These are phyloP conservation scores for Lepidochitona cinerea DNA, from an alignment of 2,888 invertebrate species.

Conservation along the genomic window DNA sequence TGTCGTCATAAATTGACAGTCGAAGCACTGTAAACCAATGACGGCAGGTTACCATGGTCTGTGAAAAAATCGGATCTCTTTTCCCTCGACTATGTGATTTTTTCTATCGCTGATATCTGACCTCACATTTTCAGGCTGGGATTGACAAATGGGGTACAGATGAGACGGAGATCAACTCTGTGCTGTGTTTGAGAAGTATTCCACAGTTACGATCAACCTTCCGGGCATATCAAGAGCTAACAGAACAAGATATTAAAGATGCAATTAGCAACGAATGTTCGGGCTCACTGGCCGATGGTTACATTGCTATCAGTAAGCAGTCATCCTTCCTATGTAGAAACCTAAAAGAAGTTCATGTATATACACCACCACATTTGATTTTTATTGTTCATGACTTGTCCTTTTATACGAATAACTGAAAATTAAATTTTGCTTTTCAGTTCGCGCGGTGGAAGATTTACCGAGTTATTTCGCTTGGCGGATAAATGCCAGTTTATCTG, in stretches of 20 bases:
- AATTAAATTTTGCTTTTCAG: slow-evolving; percentile 34
- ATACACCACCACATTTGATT: not conserved
- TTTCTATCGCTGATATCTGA: too few relatives aligned
- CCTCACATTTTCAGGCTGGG: slow-evolving; percentile 60
- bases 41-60: too few relatives aligned
- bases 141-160: slow-evolving; percentile 56
- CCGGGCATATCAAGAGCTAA: slow-evolving; percentile 37
- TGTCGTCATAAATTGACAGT: too few relatives aligned
- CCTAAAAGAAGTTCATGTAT: not conserved
- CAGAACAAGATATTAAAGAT: slow-evolving; percentile 46
- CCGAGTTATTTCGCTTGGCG: slow-evolving; percentile 43
- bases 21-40: too few relatives aligned
- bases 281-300: slow-evolving; percentile 48
- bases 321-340: too few relatives aligned
- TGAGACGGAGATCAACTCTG: slow-evolving; percentile 56
- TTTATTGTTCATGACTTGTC: not conserved
- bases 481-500: slow-evolving; percentile 36
- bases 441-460: slow-evolving; percentile 45
- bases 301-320: slow-evolving; percentile 51
- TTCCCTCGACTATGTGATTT: too few relatives aligned
- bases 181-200: slow-evolving; percentile 48
- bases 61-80: too few relatives aligned
- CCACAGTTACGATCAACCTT: slow-evolving; percentile 48
- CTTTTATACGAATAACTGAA: not conserved
- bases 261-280: slow-evolving; percentile 47